Evolutionary conservation across 1,140 invertebrate genomes (phyloP).

Genomic region (Drosophila neocordata): DNA sequence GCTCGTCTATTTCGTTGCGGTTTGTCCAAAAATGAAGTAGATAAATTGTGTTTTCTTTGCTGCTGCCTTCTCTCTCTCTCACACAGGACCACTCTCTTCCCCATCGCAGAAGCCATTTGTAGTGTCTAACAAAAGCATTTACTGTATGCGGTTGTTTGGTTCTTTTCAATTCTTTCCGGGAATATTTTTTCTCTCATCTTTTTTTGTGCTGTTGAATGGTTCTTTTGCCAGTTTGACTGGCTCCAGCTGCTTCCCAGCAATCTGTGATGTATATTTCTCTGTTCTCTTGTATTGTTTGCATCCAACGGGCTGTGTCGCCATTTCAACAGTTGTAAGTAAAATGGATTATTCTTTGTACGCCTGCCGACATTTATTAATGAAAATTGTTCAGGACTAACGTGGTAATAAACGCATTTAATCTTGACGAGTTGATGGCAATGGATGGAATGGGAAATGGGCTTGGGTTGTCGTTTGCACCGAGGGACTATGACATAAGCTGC

Average conservation of each 20-base stretch:
- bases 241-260: conserved; percentile 60
- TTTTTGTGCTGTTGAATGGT: not conserved
- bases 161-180: not conserved
- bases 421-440: conserved; percentile 4
- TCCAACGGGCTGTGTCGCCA: conserved; percentile 47
- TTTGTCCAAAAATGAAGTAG: conserved; percentile 55
- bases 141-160: conserved; percentile 50
- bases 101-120: conserved; percentile 23
- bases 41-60: conserved; percentile 61
- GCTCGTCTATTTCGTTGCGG: conserved; percentile 3
- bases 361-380: conserved; percentile 77
- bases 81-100: not conserved
- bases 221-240: conserved; percentile 44
- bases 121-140: conserved; percentile 68
- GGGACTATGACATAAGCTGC: not conserved
- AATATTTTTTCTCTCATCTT: conserved; percentile 26
- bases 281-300: conserved; percentile 66
- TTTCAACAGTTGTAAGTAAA: conserved; percentile 45
- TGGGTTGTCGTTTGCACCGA: not conserved
- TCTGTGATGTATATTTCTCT: conserved; percentile 65
- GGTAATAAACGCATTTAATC: conserved; percentile 69
- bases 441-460: conserved; percentile 31
- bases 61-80: not conserved
- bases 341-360: conserved; percentile 66
- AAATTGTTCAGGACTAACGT: conserved; percentile 65